Percentiles rank a stretch among this genome's conserved stretches.
These are phyloP conservation scores for Drosophila mayaguana DNA, from an alignment of 2,888 invertebrate species.

Conservation along the genomic window DNA sequence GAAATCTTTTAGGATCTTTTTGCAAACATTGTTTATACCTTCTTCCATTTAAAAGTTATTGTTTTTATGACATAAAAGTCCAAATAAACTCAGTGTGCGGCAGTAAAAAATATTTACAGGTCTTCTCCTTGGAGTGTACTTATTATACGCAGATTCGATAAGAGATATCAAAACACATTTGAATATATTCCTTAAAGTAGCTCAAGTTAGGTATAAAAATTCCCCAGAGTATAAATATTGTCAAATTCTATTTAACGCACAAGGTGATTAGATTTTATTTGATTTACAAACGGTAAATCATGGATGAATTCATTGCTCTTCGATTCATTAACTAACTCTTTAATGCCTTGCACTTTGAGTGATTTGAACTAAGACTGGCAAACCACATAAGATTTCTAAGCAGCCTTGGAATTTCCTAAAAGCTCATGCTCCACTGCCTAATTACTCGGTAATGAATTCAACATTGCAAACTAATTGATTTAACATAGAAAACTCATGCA, in stretches of 20 bases:
- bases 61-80: background rate
- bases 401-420: too few relatives aligned
- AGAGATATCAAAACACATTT: background rate
- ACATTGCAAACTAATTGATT: constrained; percentile 30
- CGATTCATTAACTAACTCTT: background rate
- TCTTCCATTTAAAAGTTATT: too few relatives aligned
- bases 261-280: background rate
- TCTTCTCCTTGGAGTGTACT: background rate
- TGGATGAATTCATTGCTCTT: background rate
- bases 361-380: background rate
- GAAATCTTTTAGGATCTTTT: too few relatives aligned
- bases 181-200: background rate
- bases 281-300: too few relatives aligned
- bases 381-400: background rate
- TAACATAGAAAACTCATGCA: constrained; percentile 14
- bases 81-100: background rate
- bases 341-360: background rate
- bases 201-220: background rate
- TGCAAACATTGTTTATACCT: background rate
- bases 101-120: background rate
- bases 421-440: background rate
- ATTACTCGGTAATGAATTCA: constrained; percentile 1
- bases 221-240: background rate
- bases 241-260: background rate
- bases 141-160: background rate